A percentile compares a stretch with the other conserved stretches of the same genome.
Conservation (phyloP, 2,113 vertebrate species). For the Cichladusa arquata region DNA sequence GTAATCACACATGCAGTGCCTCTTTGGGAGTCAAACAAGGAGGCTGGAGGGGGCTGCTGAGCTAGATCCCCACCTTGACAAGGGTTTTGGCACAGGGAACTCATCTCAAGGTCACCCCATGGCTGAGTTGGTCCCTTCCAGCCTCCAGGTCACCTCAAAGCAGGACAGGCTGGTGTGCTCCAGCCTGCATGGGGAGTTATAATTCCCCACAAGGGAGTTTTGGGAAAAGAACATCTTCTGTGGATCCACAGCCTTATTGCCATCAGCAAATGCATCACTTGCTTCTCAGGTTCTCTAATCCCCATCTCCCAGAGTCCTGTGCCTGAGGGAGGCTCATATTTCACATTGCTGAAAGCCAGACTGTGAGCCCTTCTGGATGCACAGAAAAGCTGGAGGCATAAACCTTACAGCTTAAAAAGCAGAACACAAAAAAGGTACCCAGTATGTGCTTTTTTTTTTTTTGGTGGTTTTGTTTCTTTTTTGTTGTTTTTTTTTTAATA, state of each 20-base stretch:
- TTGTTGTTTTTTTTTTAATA: background rate
- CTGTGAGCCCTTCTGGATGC: background rate
- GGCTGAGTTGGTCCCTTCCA: background rate
- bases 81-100: background rate
- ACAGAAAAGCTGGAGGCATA: background rate
- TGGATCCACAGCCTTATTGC: background rate
- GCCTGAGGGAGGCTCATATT: conserved; percentile 23
- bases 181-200: background rate
- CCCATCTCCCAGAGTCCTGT: background rate
- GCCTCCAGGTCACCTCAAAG: background rate
- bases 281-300: background rate
- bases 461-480: too few species aligned
- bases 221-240: background rate
- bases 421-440: background rate
- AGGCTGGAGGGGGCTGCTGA: background rate
- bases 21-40: background rate
- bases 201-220: background rate
- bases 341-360: background rate
- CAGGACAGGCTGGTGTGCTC: accelerated
- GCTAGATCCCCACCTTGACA: background rate
- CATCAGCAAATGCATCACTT: background rate
- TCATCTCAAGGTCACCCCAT: background rate
- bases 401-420: background rate
- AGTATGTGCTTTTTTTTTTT: background rate
- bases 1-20: background rate